These are phyloP conservation scores for Octodon degus DNA, from an alignment of 2,113 vertebrate genomes.

Conservation along the genomic window DNA sequence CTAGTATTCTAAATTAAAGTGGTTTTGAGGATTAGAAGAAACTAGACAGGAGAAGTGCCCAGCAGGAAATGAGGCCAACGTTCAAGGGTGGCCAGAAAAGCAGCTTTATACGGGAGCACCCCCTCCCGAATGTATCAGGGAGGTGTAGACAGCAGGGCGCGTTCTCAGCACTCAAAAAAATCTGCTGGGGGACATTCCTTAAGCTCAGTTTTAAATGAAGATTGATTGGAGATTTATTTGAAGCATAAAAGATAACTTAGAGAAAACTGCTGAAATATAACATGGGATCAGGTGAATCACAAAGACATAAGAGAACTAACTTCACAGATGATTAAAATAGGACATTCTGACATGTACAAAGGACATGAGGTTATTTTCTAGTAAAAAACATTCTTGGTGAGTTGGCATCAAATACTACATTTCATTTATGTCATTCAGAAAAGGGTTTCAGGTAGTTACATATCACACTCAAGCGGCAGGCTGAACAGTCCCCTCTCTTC, in stretches of 20 bases:
- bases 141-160: neutral
- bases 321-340: neutral
- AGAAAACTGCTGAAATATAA: neutral
- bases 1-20: neutral
- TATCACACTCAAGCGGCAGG: neutral
- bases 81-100: neutral
- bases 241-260: neutral
- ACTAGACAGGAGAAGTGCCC: neutral
- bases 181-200: neutral
- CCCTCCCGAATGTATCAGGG: neutral
- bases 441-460: neutral
- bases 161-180: neutral
- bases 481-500: neutral
- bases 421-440: neutral
- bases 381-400: neutral
- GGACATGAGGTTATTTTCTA: neutral
- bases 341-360: neutral
- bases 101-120: neutral
- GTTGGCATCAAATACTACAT: neutral
- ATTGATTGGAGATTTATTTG: neutral
- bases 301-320: neutral
- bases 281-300: neutral
- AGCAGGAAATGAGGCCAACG: neutral
- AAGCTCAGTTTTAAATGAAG: neutral
- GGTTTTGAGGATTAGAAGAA: neutral